Percentiles rank a stretch among this genome's conserved stretches.
Conservation (phyloP, 1,140 invertebrate species). For the Drosophila tsacasi region DNA sequence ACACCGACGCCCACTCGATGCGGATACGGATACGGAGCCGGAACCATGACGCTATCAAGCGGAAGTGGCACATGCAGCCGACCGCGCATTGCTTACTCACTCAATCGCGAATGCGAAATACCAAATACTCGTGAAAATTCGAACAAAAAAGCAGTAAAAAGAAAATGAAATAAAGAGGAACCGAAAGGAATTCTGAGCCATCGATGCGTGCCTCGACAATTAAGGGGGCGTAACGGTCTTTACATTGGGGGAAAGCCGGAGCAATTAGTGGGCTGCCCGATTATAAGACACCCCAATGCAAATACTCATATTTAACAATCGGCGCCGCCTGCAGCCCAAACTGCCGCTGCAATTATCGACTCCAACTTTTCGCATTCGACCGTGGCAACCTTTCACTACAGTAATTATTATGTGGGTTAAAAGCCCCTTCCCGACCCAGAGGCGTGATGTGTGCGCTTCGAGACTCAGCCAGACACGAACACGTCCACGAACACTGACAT, state of each 20-base stretch:
- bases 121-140: slow-evolving; percentile 27
- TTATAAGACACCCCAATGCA: slow-evolving; percentile 48
- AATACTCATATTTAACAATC: slow-evolving; percentile 75
- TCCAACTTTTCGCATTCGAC: slow-evolving; percentile 69
- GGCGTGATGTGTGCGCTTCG: slow-evolving; percentile 59
- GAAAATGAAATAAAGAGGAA: slow-evolving; percentile 6
- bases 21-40: slow-evolving; percentile 64
- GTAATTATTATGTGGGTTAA: slow-evolving; percentile 82
- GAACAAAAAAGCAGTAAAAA: slow-evolving; percentile 29
- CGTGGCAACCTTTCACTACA: slow-evolving; percentile 53
- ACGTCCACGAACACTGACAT: slow-evolving; percentile 28
- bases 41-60: slow-evolving; percentile 78
- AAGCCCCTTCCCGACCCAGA: slow-evolving; percentile 43
- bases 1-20: slow-evolving; percentile 49
- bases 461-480: slow-evolving; percentile 43
- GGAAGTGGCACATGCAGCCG: slow-evolving; percentile 81
- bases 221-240: slow-evolving; percentile 35
- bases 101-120: slow-evolving; percentile 60
- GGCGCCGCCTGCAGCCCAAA: slow-evolving; percentile 40
- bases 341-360: slow-evolving; percentile 64
- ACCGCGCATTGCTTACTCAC: slow-evolving; percentile 68
- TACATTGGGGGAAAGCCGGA: slow-evolving; percentile 18
- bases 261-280: slow-evolving; percentile 71
- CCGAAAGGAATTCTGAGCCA: slow-evolving; percentile 57
- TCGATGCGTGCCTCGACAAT: slow-evolving; percentile 63